Evolutionary conservation across 2,113 vertebrate genomes (phyloP).

Genomic region (Elgaria multicarinata): DNA sequence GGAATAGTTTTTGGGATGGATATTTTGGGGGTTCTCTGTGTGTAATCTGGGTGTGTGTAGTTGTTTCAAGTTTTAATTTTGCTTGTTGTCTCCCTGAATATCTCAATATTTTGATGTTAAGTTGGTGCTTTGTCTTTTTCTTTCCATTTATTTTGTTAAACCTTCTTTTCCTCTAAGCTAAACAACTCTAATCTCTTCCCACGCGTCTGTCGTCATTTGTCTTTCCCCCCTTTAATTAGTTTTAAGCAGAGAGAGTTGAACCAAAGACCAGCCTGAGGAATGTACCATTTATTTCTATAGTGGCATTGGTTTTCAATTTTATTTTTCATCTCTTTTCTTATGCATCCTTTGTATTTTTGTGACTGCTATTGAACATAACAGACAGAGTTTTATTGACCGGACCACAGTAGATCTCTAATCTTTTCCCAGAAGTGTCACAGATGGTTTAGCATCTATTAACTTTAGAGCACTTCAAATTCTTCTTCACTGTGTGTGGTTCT

Average conservation of each 20-base stretch:
- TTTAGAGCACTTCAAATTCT: background rate
- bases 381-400: background rate
- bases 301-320: slow-evolving; percentile 10
- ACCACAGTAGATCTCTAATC: background rate
- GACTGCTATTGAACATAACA: background rate
- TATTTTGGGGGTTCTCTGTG: background rate
- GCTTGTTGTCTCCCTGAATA: background rate
- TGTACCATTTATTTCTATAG: background rate
- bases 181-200: slow-evolving; percentile 19
- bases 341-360: slow-evolving; percentile 14
- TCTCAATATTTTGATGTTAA: background rate
- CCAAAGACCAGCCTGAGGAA: background rate
- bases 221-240: background rate
- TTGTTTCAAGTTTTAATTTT: background rate
- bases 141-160: background rate
- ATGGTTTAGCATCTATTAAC: background rate
- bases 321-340: background rate
- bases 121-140: background rate
- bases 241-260: slow-evolving; percentile 1
- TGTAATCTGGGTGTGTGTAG: background rate
- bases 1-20: background rate
- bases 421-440: background rate
- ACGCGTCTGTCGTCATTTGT: background rate
- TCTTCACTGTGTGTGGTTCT: background rate
- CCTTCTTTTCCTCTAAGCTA: background rate